phyloP scores from a whole-genome alignment of 2,113 vertebrate genomes.

The Phaethon lepturus region DNA sequence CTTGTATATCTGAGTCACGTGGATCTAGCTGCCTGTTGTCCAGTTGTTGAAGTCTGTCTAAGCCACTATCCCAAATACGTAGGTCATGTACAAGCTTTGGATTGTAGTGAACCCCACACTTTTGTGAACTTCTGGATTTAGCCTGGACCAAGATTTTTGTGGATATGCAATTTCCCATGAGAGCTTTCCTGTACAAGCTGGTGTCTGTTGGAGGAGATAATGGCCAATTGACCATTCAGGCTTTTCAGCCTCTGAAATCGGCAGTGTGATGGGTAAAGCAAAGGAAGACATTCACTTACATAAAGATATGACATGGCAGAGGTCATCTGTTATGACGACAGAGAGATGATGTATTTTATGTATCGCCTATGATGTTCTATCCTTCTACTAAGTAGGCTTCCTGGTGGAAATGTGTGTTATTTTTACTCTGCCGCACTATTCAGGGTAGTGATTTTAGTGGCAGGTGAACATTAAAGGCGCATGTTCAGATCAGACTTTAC shows the following conservation, averaged over 20 bases:
- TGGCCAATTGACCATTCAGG: background rate
- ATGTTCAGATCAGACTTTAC: background rate
- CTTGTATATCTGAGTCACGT: background rate
- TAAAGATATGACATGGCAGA: background rate
- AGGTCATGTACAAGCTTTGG: background rate
- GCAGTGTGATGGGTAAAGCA: background rate
- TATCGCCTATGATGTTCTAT: too few species aligned
- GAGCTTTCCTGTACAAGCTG: background rate
- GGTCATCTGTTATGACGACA: background rate
- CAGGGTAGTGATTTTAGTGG: background rate
- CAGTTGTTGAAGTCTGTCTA: background rate
- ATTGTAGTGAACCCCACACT: background rate
- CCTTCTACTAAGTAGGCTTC: background rate
- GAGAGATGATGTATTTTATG: background rate
- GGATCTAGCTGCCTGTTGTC: background rate
- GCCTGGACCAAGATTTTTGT: background rate
- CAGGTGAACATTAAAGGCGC: background rate
- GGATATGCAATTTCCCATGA: fast-evolving
- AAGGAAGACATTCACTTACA: background rate
- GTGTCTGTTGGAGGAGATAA: background rate
- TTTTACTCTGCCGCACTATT: background rate
- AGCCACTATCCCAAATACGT: background rate
- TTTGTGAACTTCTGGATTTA: background rate
- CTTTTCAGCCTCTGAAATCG: background rate
- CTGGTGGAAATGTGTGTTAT: background rate